Conservation (phyloP, 2,797 vertebrate genomes). For the Labeo calbasu region DNA sequence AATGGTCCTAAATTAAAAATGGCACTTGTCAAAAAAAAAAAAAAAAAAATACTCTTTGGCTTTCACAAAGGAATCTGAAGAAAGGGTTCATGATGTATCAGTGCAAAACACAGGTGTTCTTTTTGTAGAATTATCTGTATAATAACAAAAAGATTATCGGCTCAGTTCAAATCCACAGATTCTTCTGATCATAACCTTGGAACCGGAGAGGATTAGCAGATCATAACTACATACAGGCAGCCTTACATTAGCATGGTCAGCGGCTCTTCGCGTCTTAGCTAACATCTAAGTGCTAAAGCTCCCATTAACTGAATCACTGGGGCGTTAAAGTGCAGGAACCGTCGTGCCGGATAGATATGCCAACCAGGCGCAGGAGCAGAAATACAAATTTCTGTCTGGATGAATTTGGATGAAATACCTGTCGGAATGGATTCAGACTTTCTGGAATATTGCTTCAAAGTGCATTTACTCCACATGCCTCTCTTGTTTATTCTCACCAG, state of each 20-base stretch:
- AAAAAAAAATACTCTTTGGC: too few relatives aligned
- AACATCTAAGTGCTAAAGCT: conserved; percentile 65
- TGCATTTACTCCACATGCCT: conserved; percentile 27
- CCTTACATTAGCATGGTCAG: conserved; percentile 66
- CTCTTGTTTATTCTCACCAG: conserved; percentile 31
- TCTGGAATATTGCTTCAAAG: background rate
- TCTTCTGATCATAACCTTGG: conserved; percentile 29
- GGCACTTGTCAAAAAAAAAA: background rate
- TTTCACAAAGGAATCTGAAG: background rate
- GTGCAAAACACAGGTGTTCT: background rate
- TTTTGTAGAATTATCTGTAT: background rate
- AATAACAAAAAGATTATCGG: conserved; percentile 16
- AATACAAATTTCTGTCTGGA: conserved; percentile 60
- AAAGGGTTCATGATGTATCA: background rate
- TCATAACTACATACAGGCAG: conserved; percentile 27
- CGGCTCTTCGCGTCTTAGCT: conserved; percentile 61
- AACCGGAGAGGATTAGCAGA: conserved; percentile 22
- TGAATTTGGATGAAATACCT: conserved; percentile 49
- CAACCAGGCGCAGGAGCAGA: conserved; percentile 42
- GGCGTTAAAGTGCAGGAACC: conserved; percentile 67
- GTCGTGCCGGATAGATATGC: conserved; percentile 57
- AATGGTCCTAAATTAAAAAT: background rate
- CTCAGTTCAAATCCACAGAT: conserved; percentile 22
- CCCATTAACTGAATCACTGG: conserved; percentile 73
- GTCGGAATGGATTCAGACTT: conserved; percentile 2